These are phyloP conservation scores for Diachrysia chrysitis DNA, from an alignment of 2,888 invertebrate genomes.

Conservation along the genomic window DNA sequence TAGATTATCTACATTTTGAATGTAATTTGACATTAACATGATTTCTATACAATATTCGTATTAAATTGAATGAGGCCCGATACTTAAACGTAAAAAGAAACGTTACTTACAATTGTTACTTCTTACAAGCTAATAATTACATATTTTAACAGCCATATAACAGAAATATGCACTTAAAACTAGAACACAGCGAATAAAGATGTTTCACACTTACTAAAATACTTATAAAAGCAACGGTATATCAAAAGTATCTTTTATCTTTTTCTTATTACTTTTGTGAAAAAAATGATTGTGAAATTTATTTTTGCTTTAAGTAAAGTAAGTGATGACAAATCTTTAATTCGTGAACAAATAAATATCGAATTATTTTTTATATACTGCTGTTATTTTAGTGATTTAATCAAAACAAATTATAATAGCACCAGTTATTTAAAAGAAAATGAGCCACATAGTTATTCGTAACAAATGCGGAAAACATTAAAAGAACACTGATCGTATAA, in stretches of 20 bases:
- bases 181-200: background rate
- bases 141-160: slow-evolving; percentile 5
- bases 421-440: slow-evolving; percentile 18
- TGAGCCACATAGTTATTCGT: background rate
- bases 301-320: background rate
- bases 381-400: background rate
- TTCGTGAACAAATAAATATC: background rate
- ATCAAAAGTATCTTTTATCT: too few species aligned
- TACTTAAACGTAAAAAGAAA: background rate
- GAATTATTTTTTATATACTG: background rate
- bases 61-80: background rate
- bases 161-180: background rate
- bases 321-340: background rate
- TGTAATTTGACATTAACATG: slow-evolving; percentile 9
- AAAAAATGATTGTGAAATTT: background rate
- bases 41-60: slow-evolving; percentile 2
- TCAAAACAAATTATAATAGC: slow-evolving; percentile 22
- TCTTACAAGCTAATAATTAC: slow-evolving; percentile 7
- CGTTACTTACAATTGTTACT: background rate
- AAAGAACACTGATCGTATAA: background rate
- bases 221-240: background rate
- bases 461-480: background rate
- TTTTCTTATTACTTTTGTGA: too few species aligned
- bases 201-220: background rate
- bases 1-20: slow-evolving; percentile 27